Percentiles rank a stretch among this genome's conserved stretches.
These are phyloP conservation scores for Laticauda laticaudata DNA, from an alignment of 2,113 vertebrate species.

Conservation along the genomic window DNA sequence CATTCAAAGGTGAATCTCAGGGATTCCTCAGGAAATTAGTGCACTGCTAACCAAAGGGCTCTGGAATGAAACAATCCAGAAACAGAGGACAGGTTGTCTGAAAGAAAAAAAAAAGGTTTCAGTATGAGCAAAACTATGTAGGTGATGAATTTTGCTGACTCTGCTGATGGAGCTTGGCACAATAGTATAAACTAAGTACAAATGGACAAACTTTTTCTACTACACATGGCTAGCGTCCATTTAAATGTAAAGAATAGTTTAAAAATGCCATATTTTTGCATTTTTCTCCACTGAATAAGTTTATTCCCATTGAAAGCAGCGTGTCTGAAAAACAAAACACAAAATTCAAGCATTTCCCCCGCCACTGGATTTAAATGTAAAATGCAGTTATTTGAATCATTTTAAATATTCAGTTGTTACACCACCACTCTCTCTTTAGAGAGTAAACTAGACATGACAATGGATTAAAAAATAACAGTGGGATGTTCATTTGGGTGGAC, in stretches of 20 bases:
- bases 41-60: constrained; percentile 71
- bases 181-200: constrained; percentile 30
- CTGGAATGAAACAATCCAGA: constrained; percentile 71
- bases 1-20: constrained; percentile 65
- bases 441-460: background rate
- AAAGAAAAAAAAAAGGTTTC: constrained; percentile 62
- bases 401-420: background rate
- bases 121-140: constrained; percentile 56
- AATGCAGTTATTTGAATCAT: background rate
- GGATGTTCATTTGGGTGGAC: background rate
- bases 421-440: background rate
- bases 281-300: background rate
- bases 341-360: background rate
- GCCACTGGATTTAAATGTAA: background rate
- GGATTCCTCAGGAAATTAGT: constrained; percentile 71
- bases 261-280: background rate
- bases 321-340: background rate
- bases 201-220: background rate
- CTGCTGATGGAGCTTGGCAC: constrained; percentile 45
- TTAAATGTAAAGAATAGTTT: background rate
- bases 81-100: constrained; percentile 68
- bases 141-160: constrained; percentile 47
- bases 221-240: background rate
- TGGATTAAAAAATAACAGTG: background rate
- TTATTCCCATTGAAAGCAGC: background rate